phyloP scores from a whole-genome alignment of 2,888 invertebrate species.

The Troides aeacus region DNA sequence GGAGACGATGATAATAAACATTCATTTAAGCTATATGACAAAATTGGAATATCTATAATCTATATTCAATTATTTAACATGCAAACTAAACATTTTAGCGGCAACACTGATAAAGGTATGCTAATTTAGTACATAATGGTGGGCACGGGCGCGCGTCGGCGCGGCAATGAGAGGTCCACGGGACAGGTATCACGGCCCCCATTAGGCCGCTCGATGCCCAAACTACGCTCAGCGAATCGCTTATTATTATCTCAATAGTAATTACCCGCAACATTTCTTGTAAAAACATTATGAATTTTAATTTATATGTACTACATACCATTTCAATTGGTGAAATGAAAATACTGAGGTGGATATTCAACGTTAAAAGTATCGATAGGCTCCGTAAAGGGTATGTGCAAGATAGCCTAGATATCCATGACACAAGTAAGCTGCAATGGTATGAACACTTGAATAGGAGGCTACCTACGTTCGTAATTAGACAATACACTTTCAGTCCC shows the following conservation, averaged over 20 bases:
- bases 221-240: constrained; percentile 20
- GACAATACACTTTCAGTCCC: too few relatives aligned
- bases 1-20: not conserved
- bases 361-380: too few relatives aligned
- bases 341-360: too few relatives aligned
- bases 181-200: constrained; percentile 39
- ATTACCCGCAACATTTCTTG: not conserved
- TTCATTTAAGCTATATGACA: not conserved
- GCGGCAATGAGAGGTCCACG: constrained; percentile 49
- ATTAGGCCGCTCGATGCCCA: constrained; percentile 33
- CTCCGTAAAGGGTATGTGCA: too few relatives aligned
- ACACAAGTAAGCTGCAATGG: too few relatives aligned
- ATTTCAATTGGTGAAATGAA: too few relatives aligned
- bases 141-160: constrained; percentile 36
- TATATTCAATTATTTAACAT: constrained; percentile 19
- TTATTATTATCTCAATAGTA: constrained; percentile 1
- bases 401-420: too few relatives aligned
- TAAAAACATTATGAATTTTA: too few relatives aligned
- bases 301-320: too few relatives aligned
- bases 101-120: constrained; percentile 27
- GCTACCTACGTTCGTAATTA: too few relatives aligned
- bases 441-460: too few relatives aligned
- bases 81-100: constrained; percentile 33
- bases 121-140: constrained; percentile 21
- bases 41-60: not conserved